Evolutionary conservation across 2,797 vertebrate species (phyloP), one percentile per base, ranked within the genome.

Genomic region (Zalophus californianus): DNA sequence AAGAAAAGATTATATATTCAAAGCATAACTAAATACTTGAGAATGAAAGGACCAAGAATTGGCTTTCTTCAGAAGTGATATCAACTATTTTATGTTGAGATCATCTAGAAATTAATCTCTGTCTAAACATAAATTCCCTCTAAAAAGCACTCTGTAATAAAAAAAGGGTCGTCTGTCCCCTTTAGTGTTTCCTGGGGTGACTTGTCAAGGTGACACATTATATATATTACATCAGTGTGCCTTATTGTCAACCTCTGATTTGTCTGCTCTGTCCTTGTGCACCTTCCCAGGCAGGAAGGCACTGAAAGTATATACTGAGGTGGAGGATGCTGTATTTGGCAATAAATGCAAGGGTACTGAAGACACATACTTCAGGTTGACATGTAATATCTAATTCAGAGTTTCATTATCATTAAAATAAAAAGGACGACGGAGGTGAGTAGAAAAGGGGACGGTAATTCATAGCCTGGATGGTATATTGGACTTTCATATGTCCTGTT

Each of bases 261-360:
- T 15, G 77, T 80, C 86, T 50, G 62, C 72, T 87, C 75, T 91
- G 97, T 75, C 94, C 94, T 95, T 73, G 86, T 41, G 72, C 23
- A 2, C 12, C 11, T 15, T 54, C 27, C 15, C 41, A 11, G 52
- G 66, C 12, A 7, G 29, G 83, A 83, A 68, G 1, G 12, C 29
- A 56, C 15, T 38, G 54, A 14, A 58, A 70, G 73, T 56, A 32
- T 21, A 32, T 20, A 18, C n/a, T 60, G 80, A 35, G 73, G 68
- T 18, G 38, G 68, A 50, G 12, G 23, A 25, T 20, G 32, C 11
- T 73, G 68, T 60, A 9, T 50, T 50, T 75, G 56, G 78, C 95
- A 78, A 97, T 54, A 82, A 54, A 92, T 86, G 58, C 90, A 96
- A 94, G 68, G 91, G 8, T 73, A 82, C 41, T 83, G 52, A 80